Evolutionary conservation across 2,797 vertebrate genomes (phyloP).

Genomic region (Poeciliopsis gracilis): DNA sequence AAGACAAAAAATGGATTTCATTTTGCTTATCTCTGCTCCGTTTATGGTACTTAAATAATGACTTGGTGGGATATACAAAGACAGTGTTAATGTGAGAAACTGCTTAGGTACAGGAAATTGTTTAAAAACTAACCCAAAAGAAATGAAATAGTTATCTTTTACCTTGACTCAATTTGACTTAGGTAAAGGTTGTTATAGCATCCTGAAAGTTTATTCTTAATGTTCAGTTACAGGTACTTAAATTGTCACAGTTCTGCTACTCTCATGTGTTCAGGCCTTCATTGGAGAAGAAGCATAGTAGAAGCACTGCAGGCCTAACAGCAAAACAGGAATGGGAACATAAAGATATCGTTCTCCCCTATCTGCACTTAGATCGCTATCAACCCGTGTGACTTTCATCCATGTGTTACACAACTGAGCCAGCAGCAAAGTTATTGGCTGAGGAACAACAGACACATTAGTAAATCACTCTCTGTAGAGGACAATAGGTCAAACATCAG

Average conservation of each 20-base stretch:
- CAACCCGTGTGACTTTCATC: slow-evolving; percentile 42
- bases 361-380: slow-evolving; percentile 55
- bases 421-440: slow-evolving; percentile 5
- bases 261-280: not conserved
- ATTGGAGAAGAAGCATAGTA: not conserved
- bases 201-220: not conserved
- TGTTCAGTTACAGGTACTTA: not conserved
- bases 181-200: not conserved
- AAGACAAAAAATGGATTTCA: not conserved
- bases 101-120: not conserved
- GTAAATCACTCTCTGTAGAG: slow-evolving; percentile 7
- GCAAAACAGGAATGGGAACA: slow-evolving; percentile 25
- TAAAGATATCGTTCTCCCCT: slow-evolving; percentile 25
- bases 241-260: not conserved
- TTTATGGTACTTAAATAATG: not conserved
- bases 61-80: not conserved
- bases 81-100: not conserved
- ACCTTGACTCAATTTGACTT: not conserved
- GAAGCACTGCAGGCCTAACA: slow-evolving; percentile 33
- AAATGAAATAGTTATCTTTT: not conserved
- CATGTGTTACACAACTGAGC: slow-evolving; percentile 28
- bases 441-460: slow-evolving; percentile 8
- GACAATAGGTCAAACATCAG: slow-evolving; percentile 18
- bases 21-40: not conserved
- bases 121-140: not conserved